Evolutionary conservation across 2,113 vertebrate genomes (phyloP), one percentile per base, ranked within the genome.

Genomic region (Ariopsis seemanni): DNA sequence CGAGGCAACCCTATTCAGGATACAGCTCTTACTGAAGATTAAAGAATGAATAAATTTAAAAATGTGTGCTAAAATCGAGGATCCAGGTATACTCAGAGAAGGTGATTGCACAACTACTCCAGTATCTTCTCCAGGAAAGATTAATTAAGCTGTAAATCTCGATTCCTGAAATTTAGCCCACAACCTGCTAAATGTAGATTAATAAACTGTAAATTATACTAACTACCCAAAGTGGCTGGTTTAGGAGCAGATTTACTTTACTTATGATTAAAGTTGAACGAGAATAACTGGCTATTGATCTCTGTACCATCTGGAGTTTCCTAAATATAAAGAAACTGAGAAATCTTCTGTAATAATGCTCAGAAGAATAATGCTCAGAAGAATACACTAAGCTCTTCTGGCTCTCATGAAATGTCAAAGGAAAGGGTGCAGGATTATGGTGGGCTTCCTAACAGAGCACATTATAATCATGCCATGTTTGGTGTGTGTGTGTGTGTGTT

Each of bases 401-500:
- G 72, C 50, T 63, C 72, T 63, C 6, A 2, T 18, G 25, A 85
- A 85, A 85, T 65, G 58, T 42, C 58, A 65, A 65, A 52, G 34
- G n/a, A 63, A 85, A 77, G 55, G 55, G 69, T 25, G 27, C 1
- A 9, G 17, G 58, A 77, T 65, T 85, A 52, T 8, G 50, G 53
- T 62, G 22, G 25, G 11, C 50, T 79, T 55, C 52, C 10, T 25
- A 27, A 7, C 10, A 27, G 22, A 55, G 25, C 9, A 4, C 25
- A 17, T 27, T 15, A n/a, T 78, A 17, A 57, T 18, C 6, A 57
- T 15, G 77, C 14, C 48, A 27, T 86, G 11, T 79, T 80, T 55
- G 81, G 50, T 82, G 14, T 65, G 71, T 77, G 69, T 67, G 65
- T 86, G 17, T 74, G 27, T 85, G 74, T 48, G 57, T 27, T 14